A percentile compares a stretch with the other conserved stretches of the same genome.
Conservation (phyloP, 2,113 vertebrate genomes). For the Geococcyx californianus region DNA sequence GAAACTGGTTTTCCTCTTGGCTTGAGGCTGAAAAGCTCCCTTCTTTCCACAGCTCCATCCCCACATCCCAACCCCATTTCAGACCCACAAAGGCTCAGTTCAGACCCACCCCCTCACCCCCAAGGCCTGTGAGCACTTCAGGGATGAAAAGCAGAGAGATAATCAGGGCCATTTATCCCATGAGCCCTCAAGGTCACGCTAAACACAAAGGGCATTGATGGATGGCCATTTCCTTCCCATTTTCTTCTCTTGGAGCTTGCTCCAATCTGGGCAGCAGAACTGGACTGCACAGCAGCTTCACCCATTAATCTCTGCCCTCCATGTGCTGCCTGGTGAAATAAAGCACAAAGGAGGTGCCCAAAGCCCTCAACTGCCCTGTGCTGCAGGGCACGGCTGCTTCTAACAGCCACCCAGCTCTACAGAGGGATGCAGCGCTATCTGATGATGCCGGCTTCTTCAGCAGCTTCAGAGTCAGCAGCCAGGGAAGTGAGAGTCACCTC, state of each 20-base stretch:
- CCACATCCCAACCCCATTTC: not conserved
- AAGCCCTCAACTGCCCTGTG: not conserved
- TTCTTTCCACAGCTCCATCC: not conserved
- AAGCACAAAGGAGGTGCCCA: not conserved
- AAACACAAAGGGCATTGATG: conserved; percentile 18
- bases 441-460: not conserved
- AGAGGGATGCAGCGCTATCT: not conserved
- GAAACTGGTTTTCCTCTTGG: not conserved
- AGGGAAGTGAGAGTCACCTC: not conserved
- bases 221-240: not conserved
- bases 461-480: not conserved
- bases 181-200: not conserved
- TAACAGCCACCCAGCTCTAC: not conserved
- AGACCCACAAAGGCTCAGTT: conserved; percentile 36
- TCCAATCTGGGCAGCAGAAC: not conserved
- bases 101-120: not conserved
- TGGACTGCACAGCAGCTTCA: not conserved
- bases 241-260: not conserved
- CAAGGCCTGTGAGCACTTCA: not conserved
- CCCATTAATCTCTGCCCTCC: not conserved
- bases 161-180: conserved; percentile 4
- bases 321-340: not conserved
- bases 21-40: not conserved
- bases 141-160: not conserved
- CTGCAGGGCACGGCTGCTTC: not conserved